Percentiles rank a stretch among this genome's conserved stretches.
Evolutionary conservation across 2,888 invertebrate species (phyloP).

Genomic region (Pseudococcus jackbeardsleyi): DNA sequence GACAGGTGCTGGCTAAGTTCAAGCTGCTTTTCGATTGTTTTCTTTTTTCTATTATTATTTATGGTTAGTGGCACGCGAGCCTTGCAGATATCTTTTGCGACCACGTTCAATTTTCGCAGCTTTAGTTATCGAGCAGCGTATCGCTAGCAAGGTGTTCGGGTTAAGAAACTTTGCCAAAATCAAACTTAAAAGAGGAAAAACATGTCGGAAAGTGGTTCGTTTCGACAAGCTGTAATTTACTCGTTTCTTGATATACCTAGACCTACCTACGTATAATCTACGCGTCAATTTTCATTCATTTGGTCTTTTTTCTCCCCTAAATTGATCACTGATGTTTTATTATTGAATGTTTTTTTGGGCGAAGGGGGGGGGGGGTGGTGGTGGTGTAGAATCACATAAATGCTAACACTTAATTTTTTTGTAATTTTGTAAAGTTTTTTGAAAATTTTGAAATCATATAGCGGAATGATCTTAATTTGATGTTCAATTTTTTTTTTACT

Average conservation of each 20-base stretch:
- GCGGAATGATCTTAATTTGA: too few relatives aligned
- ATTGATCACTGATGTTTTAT: too few relatives aligned
- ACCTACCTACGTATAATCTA: not conserved
- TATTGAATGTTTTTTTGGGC: too few relatives aligned
- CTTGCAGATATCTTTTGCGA: not conserved
- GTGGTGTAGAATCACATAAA: too few relatives aligned
- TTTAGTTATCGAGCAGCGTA: not conserved
- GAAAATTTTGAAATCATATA: too few relatives aligned
- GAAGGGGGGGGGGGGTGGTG: too few relatives aligned
- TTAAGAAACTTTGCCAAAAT: constrained; percentile 1
- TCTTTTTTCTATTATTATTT: not conserved
- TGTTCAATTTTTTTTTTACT: too few relatives aligned
- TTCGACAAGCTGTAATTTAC: not conserved
- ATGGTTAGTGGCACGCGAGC: not conserved
- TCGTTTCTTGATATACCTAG: not conserved
- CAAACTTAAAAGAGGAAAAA: not conserved
- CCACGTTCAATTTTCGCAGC: not conserved
- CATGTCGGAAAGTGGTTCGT: not conserved
- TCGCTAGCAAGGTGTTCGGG: not conserved
- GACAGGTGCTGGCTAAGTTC: not conserved
- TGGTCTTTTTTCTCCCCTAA: too few relatives aligned
- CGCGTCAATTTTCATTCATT: not conserved
- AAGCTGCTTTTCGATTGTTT: not conserved
- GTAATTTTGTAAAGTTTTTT: too few relatives aligned
- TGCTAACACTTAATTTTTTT: too few relatives aligned